phyloP scores from a whole-genome alignment of 2,888 invertebrate species.

The Lathronympha strigana region DNA sequence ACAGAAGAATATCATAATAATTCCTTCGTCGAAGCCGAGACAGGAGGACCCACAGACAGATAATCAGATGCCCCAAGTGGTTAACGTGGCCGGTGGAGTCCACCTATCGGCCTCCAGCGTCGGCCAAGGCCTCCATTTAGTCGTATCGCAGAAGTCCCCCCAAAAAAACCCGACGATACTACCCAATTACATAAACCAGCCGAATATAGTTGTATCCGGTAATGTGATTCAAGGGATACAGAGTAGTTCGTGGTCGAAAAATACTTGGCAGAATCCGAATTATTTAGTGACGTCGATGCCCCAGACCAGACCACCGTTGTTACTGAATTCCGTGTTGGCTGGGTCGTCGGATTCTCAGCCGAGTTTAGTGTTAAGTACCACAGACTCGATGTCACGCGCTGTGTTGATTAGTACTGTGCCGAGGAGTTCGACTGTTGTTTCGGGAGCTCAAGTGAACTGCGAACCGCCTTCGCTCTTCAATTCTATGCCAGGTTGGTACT shows the following conservation, averaged over 20 bases:
- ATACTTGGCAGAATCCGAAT: not conserved
- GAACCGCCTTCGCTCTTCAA: not conserved
- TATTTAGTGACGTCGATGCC: not conserved
- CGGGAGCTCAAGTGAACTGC: not conserved
- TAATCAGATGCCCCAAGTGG: not conserved
- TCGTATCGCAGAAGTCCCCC: not conserved
- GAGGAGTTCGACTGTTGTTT: not conserved
- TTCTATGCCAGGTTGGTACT: conserved; percentile 8
- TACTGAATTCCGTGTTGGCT: not conserved
- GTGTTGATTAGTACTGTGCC: not conserved
- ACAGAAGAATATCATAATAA: not conserved
- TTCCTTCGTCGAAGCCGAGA: not conserved
- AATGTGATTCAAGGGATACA: not conserved
- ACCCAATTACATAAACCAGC: not conserved
- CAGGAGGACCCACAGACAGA: not conserved
- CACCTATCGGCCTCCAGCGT: not conserved
- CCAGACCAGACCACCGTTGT: not conserved
- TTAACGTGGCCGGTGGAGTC: not conserved
- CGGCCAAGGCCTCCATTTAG: not conserved
- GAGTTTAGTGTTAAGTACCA: not conserved
- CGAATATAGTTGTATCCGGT: not conserved
- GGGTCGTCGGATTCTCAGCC: not conserved
- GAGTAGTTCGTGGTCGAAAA: not conserved
- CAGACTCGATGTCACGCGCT: not conserved
- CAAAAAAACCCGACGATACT: not conserved